phyloP scores from a whole-genome alignment of 2,797 vertebrate species.

The Microchirus variegatus region DNA sequence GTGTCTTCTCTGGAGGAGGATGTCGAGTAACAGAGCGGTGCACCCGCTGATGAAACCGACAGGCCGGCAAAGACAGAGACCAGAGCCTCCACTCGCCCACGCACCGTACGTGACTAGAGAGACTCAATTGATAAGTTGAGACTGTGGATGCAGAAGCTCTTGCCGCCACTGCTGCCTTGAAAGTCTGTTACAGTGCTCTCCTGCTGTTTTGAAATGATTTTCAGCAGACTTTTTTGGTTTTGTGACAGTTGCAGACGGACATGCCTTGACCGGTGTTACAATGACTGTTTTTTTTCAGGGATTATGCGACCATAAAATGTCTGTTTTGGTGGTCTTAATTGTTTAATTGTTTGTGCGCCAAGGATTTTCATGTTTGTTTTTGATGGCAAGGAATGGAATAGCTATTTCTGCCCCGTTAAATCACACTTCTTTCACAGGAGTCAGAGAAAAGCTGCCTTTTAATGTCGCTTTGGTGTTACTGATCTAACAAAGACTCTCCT shows the following conservation, averaged over 20 bases:
- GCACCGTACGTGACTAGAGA: constrained; percentile 71
- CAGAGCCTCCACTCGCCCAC: constrained; percentile 70
- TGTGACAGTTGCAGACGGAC: constrained; percentile 37
- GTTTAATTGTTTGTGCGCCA: neutral
- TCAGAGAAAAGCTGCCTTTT: constrained; percentile 15
- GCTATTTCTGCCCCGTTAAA: constrained; percentile 13
- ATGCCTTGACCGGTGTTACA: constrained; percentile 39
- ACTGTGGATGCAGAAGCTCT: constrained; percentile 58
- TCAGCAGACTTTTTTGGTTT: constrained; percentile 33
- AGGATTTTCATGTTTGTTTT: neutral
- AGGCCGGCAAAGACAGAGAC: constrained; percentile 71
- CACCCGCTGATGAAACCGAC: constrained; percentile 72
- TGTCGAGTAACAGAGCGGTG: constrained; percentile 70
- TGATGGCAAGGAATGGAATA: constrained; percentile 10
- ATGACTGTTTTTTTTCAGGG: constrained; percentile 30
- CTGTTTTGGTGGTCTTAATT: constrained; percentile 5
- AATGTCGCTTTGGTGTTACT: constrained; percentile 41
- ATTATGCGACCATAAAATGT: constrained; percentile 22
- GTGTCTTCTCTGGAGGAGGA: constrained; percentile 75
- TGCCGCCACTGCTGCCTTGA: constrained; percentile 47
- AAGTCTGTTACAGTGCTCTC: constrained; percentile 51
- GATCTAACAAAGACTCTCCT: constrained; percentile 38
- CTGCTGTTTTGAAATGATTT: constrained; percentile 58
- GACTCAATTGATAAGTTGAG: constrained; percentile 61
- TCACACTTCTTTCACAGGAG: constrained; percentile 15